Conservation (phyloP, 2,113 vertebrate genomes). For the Aix galericulata region DNA sequence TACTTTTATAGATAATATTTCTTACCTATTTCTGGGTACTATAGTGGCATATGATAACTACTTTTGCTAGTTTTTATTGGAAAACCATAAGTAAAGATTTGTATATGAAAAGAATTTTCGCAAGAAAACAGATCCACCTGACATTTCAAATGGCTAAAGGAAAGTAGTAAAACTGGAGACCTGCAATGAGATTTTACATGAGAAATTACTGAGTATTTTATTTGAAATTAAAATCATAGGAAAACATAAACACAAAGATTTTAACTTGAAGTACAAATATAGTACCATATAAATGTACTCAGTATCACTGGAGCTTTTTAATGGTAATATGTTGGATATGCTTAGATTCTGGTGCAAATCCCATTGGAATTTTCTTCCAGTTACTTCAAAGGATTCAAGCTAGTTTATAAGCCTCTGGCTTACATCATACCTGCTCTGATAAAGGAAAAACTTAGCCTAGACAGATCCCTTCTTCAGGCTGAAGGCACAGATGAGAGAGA, state of each 20-base stretch:
- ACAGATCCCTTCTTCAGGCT: not conserved
- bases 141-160: not conserved
- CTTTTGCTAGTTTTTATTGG: not conserved
- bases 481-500: not conserved
- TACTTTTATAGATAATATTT: not conserved
- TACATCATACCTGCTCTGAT: not conserved
- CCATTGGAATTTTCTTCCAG: not conserved
- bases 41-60: not conserved
- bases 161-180: not conserved
- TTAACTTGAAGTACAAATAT: not conserved
- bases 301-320: accelerated
- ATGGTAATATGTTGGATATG: not conserved
- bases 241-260: not conserved
- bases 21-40: not conserved
- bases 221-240: not conserved
- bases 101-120: not conserved
- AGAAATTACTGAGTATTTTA: not conserved
- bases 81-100: not conserved
- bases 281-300: not conserved
- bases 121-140: not conserved
- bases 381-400: not conserved
- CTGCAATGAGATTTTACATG: not conserved
- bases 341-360: not conserved
- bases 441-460: not conserved
- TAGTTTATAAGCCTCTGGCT: not conserved